Percentiles rank a stretch among this genome's conserved stretches.
Evolutionary conservation across 2,113 vertebrate species (phyloP).

Genomic region (Oryzias javanicus): DNA sequence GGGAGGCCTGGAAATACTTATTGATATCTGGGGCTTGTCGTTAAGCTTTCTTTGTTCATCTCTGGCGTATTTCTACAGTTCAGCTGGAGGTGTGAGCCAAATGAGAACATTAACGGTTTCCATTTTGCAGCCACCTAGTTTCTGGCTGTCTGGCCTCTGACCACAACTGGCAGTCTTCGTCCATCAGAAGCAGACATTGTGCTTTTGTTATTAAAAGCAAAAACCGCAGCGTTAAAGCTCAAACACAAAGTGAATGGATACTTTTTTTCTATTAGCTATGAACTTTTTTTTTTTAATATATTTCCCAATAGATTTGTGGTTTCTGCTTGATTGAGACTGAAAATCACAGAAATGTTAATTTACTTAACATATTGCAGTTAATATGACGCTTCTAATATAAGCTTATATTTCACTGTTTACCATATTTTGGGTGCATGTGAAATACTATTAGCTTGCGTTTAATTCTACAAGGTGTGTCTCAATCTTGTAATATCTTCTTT

Average conservation of each 20-base stretch:
- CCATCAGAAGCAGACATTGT: background rate
- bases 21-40: constrained; percentile 57
- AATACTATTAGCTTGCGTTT: too few relatives aligned
- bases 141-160: constrained; percentile 39
- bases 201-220: constrained; percentile 1
- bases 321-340: too few relatives aligned
- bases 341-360: too few relatives aligned
- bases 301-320: too few relatives aligned
- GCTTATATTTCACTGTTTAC: too few relatives aligned
- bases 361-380: too few relatives aligned
- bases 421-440: too few relatives aligned
- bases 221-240: background rate
- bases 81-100: constrained; percentile 15
- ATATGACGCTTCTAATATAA: too few relatives aligned
- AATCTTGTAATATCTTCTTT: too few relatives aligned
- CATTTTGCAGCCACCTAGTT: constrained; percentile 6
- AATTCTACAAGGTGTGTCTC: too few relatives aligned
- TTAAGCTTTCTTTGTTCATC: constrained; percentile 28
- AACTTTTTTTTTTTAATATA: too few relatives aligned
- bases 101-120: constrained; percentile 54
- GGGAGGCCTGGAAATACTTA: constrained; percentile 47
- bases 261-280: background rate
- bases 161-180: constrained; percentile 36
- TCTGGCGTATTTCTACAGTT: constrained; percentile 50
- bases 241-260: constrained; percentile 2